These are phyloP conservation scores for Mastacembelus armatus DNA, from an alignment of 2,797 vertebrate genomes.

Conservation along the genomic window DNA sequence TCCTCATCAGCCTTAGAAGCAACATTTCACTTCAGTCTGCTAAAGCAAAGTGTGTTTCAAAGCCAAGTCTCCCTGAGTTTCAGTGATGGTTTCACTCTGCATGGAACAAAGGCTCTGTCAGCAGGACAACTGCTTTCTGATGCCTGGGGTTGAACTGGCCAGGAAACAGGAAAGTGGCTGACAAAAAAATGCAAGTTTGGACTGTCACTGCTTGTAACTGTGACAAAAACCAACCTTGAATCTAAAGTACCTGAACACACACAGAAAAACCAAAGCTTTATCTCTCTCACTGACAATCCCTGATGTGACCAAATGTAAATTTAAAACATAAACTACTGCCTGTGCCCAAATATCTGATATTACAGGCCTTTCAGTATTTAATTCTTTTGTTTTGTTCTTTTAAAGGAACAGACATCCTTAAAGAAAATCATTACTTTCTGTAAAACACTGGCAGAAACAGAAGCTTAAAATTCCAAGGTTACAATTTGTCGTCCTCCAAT, in stretches of 20 bases:
- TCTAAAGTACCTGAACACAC: conserved; percentile 64
- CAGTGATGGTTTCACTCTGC: conserved; percentile 43
- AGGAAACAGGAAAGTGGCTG: conserved; percentile 73
- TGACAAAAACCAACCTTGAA: conserved; percentile 70
- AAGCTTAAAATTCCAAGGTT: too few relatives aligned
- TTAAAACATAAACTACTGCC: too few relatives aligned
- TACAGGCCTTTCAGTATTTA: too few relatives aligned
- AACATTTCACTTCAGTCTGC: conserved; percentile 31
- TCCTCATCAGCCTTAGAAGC: conserved; percentile 27
- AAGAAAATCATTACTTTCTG: too few relatives aligned
- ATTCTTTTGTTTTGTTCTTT: too few relatives aligned
- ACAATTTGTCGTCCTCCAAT: too few relatives aligned
- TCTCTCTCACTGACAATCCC: too few relatives aligned
- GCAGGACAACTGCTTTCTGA: conserved; percentile 63
- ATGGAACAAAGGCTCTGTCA: conserved; percentile 68
- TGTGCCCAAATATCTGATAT: too few relatives aligned
- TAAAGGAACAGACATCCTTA: too few relatives aligned
- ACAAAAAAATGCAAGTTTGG: conserved; percentile 56
- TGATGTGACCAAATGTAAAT: too few relatives aligned
- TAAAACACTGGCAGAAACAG: too few relatives aligned
- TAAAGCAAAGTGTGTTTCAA: conserved; percentile 49
- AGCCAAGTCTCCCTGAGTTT: conserved; percentile 39
- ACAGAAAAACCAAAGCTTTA: not conserved
- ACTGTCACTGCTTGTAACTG: conserved; percentile 52
- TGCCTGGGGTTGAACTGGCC: conserved; percentile 44